Conservation (phyloP, 92 coral and sea anemone genomes). For the Palythoa grandis region DNA sequence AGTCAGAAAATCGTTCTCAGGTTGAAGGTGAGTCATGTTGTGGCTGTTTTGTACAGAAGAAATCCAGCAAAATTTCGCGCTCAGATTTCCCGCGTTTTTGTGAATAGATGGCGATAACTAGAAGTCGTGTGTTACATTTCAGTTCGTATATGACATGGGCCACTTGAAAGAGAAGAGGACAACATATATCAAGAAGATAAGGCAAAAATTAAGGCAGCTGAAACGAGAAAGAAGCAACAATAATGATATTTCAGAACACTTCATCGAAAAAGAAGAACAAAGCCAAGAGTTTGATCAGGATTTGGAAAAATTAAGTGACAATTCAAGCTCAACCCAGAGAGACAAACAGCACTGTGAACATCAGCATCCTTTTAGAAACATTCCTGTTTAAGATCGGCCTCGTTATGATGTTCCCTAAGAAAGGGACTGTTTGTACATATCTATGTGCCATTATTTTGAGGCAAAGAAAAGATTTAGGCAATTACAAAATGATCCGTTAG, state of each 20-base stretch:
- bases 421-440: constrained; percentile 27
- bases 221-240: constrained; percentile 22
- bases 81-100: constrained; percentile 22
- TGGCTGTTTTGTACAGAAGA: constrained; percentile 15
- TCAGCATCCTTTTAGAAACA: constrained; percentile 21
- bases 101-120: constrained; percentile 15
- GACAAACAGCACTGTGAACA: background rate
- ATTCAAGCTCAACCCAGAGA: constrained; percentile 13
- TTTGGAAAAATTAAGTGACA: constrained; percentile 16
- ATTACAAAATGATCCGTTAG: constrained; percentile 21
- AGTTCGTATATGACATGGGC: constrained; percentile 30
- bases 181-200: constrained; percentile 24
- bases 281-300: constrained; percentile 29
- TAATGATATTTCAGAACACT: constrained; percentile 16
- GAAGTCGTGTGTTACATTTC: constrained; percentile 19
- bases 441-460: constrained; percentile 21
- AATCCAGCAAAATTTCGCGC: constrained; percentile 9
- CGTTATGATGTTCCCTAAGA: constrained; percentile 8
- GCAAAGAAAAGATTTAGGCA: background rate
- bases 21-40: constrained; percentile 17
- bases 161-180: constrained; percentile 33
- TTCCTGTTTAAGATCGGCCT: constrained; percentile 6
- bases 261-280: constrained; percentile 13
- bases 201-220: constrained; percentile 10
- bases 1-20: constrained; percentile 20